Conservation (phyloP, 2,113 vertebrate genomes). For the Nycticryphes semicollaris region DNA sequence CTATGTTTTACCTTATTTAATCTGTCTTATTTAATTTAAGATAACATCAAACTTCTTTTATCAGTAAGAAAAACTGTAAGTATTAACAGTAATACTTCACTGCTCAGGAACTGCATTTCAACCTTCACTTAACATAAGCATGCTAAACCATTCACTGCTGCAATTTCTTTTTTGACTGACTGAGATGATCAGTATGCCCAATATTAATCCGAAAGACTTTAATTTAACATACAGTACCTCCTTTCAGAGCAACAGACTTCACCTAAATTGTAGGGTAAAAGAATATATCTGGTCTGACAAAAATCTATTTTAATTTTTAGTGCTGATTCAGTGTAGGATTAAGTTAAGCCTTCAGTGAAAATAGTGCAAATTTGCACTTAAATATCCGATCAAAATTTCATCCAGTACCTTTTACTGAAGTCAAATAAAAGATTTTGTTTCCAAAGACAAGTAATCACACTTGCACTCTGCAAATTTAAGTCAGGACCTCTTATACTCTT, state of each 20-base stretch:
- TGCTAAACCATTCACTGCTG: not conserved
- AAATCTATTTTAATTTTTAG: not conserved
- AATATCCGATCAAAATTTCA: not conserved
- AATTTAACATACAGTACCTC: not conserved
- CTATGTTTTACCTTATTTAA: no score
- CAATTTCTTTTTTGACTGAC: not conserved
- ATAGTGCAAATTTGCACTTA: not conserved
- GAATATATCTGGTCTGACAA: not conserved
- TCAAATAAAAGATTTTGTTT: not conserved
- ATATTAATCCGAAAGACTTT: not conserved
- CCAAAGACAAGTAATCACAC: not conserved
- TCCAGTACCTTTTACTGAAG: not conserved
- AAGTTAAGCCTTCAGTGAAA: not conserved
- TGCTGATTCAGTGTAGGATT: not conserved
- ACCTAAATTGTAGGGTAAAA: not conserved
- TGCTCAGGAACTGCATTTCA: not conserved
- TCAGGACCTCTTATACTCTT: not conserved
- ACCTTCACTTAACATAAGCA: not conserved
- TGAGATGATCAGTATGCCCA: not conserved
- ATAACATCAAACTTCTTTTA: not conserved
- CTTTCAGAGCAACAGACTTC: not conserved
- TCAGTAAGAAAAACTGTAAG: not conserved
- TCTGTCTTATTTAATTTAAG: no score
- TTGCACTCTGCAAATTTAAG: not conserved
- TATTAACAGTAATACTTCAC: not conserved